Conservation (phyloP, 2,888 invertebrate species). For the Syritta pipiens region DNA sequence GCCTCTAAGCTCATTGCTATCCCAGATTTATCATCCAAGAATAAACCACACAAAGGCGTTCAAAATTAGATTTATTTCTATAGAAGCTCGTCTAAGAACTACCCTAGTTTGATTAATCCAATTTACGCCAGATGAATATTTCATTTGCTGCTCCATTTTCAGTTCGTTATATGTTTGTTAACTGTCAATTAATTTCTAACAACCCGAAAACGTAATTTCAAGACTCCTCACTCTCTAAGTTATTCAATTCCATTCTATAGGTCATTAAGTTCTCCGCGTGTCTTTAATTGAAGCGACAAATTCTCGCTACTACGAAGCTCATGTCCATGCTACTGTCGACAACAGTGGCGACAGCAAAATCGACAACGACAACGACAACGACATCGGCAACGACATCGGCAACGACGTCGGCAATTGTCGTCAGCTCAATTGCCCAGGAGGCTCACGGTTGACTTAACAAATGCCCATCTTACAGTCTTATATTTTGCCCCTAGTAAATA, state of each 20-base stretch:
- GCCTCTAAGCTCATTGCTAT: too few relatives aligned
- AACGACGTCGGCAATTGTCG: slow-evolving; percentile 30
- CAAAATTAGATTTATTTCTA: too few relatives aligned
- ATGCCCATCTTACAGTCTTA: slow-evolving; percentile 20
- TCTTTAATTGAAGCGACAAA: slow-evolving; percentile 48
- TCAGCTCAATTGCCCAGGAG: slow-evolving; percentile 42
- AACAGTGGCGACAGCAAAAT: too few relatives aligned
- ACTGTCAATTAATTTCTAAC: slow-evolving; percentile 39
- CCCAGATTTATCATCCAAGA: too few relatives aligned
- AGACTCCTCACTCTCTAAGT: slow-evolving; percentile 14
- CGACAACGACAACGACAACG: neutral
- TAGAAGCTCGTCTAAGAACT: neutral
- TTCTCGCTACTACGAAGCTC: slow-evolving; percentile 6
- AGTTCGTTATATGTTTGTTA: slow-evolving; percentile 24
- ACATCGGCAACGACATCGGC: neutral
- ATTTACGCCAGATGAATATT: slow-evolving; percentile 27
- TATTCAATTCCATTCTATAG: slow-evolving; percentile 31
- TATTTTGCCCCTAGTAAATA: slow-evolving; percentile 37
- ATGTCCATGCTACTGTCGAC: too few relatives aligned
- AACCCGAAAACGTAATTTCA: slow-evolving; percentile 17
- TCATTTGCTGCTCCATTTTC: slow-evolving; percentile 22
- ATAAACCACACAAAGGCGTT: too few relatives aligned
- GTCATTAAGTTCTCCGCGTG: slow-evolving; percentile 35
- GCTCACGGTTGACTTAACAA: slow-evolving; percentile 33
- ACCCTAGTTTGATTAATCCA: slow-evolving; percentile 6